These are phyloP conservation scores for Drosophila flavopinicola DNA, from an alignment of 2,888 invertebrate species.

Conservation along the genomic window DNA sequence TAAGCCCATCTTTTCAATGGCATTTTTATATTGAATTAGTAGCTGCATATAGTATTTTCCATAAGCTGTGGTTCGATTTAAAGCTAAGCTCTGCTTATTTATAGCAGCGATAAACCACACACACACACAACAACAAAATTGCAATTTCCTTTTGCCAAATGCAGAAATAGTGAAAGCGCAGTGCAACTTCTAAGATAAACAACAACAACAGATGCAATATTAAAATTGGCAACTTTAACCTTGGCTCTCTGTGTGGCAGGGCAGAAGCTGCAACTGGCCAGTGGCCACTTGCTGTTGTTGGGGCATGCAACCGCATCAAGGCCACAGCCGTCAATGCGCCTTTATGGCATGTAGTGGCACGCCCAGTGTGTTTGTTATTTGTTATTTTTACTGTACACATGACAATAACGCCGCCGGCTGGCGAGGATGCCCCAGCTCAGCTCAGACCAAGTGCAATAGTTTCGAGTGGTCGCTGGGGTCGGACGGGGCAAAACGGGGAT, in stretches of 20 bases:
- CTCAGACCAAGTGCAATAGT: no score
- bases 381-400: conserved; percentile 78
- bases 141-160: conserved; percentile 42
- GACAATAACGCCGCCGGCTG: conserved; percentile 71
- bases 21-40: no score
- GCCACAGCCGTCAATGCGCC: conserved; percentile 51
- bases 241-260: conserved; percentile 38
- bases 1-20: not conserved
- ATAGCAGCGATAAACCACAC: conserved; percentile 36
- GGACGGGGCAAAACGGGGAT: no score
- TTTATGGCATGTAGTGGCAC: conserved; percentile 48
- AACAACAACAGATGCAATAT: conserved; percentile 58
- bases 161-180: conserved; percentile 10
- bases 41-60: not conserved
- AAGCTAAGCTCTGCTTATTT: conserved; percentile 29
- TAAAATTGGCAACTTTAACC: conserved; percentile 75
- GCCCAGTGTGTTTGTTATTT: conserved; percentile 57
- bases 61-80: not conserved
- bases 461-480: conserved; percentile 65
- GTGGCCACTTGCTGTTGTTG: conserved; percentile 1
- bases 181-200: conserved; percentile 60
- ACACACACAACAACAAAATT: no score
- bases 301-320: conserved; percentile 54
- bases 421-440: conserved; percentile 10
- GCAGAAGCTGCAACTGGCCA: not conserved